phyloP scores from a whole-genome alignment of 2,113 vertebrate species.

The Oreotragus oreotragus region DNA sequence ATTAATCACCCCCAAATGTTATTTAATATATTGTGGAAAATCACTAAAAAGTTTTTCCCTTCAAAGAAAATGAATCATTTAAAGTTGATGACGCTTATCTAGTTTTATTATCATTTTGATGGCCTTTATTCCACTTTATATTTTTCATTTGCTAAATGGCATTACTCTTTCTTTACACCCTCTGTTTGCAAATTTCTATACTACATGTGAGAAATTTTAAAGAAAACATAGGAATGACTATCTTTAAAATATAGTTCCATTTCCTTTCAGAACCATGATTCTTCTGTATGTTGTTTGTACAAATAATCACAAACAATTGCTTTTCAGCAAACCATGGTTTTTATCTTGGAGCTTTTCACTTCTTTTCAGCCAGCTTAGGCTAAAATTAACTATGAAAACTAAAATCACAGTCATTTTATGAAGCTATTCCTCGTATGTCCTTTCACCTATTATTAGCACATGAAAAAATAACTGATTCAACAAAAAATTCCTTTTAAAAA shows the following conservation, averaged over 20 bases:
- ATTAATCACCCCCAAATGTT: slow-evolving; percentile 72
- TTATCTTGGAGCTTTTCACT: slow-evolving; percentile 38
- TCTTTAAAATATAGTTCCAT: slow-evolving; percentile 56
- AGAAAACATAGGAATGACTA: slow-evolving; percentile 53
- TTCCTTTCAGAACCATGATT: slow-evolving; percentile 25
- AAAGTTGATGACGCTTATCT: slow-evolving; percentile 72
- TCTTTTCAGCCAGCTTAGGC: slow-evolving; percentile 24
- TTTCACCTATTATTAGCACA: slow-evolving; percentile 51
- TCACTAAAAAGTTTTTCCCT: slow-evolving; percentile 49
- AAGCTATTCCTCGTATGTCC: slow-evolving; percentile 40
- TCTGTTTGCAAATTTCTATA: slow-evolving; percentile 62
- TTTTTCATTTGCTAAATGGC: slow-evolving; percentile 56
- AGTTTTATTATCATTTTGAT: slow-evolving; percentile 73
- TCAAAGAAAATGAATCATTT: slow-evolving; percentile 59
- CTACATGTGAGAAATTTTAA: not conserved
- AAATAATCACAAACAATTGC: slow-evolving; percentile 52
- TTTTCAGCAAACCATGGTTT: slow-evolving; percentile 53
- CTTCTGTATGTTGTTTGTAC: not conserved
- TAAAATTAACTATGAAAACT: slow-evolving; percentile 60
- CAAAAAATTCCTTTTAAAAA: slow-evolving; percentile 34
- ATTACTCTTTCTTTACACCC: slow-evolving; percentile 40
- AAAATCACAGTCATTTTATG: slow-evolving; percentile 50
- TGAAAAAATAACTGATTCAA: slow-evolving; percentile 60
- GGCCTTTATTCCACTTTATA: slow-evolving; percentile 45
- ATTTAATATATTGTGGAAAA: slow-evolving; percentile 74